These are phyloP conservation scores for Proteles cristata DNA, from an alignment of 2,113 vertebrate species.

Conservation along the genomic window DNA sequence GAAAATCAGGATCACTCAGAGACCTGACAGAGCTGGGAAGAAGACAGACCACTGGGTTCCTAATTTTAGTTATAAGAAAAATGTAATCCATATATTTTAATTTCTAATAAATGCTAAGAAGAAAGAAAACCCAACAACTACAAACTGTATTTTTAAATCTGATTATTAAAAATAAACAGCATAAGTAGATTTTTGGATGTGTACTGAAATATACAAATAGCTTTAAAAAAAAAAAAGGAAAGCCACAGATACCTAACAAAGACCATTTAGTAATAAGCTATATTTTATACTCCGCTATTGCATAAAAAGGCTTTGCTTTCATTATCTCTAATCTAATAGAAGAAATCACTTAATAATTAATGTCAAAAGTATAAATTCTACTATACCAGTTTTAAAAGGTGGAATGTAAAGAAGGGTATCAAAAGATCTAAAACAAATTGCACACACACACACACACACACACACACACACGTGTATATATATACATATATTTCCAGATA, in stretches of 20 bases:
- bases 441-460: neutral
- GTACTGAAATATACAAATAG: neutral
- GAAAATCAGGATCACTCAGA: neutral
- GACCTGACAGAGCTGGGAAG: neutral
- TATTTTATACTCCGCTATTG: neutral
- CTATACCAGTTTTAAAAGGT: neutral
- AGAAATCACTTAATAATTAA: neutral
- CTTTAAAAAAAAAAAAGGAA: neutral
- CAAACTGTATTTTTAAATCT: constrained; percentile 26
- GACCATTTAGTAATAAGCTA: neutral
- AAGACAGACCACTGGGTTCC: neutral
- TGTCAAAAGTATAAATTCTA: neutral
- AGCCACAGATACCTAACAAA: neutral
- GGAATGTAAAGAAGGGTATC: neutral
- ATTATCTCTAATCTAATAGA: neutral
- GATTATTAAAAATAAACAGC: constrained; percentile 8
- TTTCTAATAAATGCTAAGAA: neutral
- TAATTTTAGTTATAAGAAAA: constrained; percentile 34
- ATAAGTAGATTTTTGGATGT: constrained; percentile 12
- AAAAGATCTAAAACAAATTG: neutral
- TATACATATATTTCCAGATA: neutral
- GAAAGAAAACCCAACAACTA: neutral
- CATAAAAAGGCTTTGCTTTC: neutral
- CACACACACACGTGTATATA: neutral
- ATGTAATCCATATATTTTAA: neutral